A percentile compares a stretch with the other conserved stretches of the same genome.
Conservation (phyloP, 2,797 vertebrate species). For the Crocidura indochinensis region DNA sequence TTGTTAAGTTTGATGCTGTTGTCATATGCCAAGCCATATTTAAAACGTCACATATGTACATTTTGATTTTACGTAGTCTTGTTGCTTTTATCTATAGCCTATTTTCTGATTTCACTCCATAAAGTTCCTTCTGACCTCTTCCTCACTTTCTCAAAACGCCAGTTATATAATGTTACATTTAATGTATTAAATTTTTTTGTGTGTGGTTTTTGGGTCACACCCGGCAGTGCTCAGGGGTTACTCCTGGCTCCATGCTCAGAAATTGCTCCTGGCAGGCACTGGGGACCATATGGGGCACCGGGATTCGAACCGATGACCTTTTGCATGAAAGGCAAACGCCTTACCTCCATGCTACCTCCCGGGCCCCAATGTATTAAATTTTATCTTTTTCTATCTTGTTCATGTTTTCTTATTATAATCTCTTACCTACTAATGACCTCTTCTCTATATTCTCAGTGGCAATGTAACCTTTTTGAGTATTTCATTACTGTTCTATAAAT, state of each 20-base stretch:
- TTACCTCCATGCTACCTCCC: no score
- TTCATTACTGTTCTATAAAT: not conserved
- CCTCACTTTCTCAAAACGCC: not conserved
- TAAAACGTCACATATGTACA: not conserved
- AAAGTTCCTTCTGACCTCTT: not conserved
- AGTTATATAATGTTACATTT: not conserved
- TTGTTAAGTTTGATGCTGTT: not conserved
- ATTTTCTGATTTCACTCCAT: not conserved
- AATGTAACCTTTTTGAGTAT: not conserved
- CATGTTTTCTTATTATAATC: not conserved
- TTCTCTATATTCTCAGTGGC: not conserved
- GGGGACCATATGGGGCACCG: no score
- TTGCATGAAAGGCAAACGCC: no score
- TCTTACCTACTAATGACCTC: not conserved
- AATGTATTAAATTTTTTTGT: not conserved
- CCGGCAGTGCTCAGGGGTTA: no score
- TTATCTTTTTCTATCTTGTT: not conserved
- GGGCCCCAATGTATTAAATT: no score
- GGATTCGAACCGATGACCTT: no score
- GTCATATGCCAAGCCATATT: not conserved
- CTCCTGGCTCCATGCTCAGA: no score
- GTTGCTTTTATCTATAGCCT: not conserved
- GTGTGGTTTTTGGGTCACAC: no score
- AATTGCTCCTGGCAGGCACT: no score
- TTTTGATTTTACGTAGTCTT: not conserved